A percentile compares a stretch with the other conserved stretches of the same genome.
These are phyloP conservation scores for Tragelaphus oryx DNA, from an alignment of 2,797 vertebrate genomes.

Conservation along the genomic window DNA sequence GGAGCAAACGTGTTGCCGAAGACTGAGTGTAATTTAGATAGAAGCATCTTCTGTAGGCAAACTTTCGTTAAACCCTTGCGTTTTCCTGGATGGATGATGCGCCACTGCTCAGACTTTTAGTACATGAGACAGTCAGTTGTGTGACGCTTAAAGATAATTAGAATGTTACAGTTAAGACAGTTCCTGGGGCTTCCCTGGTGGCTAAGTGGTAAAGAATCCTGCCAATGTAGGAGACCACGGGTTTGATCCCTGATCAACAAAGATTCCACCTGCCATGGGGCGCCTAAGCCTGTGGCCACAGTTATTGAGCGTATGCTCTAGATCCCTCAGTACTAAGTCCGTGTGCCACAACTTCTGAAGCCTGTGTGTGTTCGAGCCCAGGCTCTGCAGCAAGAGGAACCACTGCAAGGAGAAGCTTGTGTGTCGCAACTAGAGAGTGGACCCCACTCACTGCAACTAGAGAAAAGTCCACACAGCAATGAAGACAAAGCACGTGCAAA, in stretches of 20 bases:
- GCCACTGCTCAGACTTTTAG: background rate
- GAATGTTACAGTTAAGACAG: rapidly evolving
- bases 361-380: background rate
- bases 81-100: rapidly evolving
- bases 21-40: background rate
- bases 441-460: background rate
- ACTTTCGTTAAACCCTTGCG: rapidly evolving
- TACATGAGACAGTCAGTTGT: too few species aligned
- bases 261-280: background rate
- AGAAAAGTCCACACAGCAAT: background rate
- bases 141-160: background rate
- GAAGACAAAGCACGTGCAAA: background rate
- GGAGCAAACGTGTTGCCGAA: background rate
- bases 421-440: rapidly evolving
- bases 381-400: background rate
- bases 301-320: rapidly evolving
- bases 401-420: background rate
- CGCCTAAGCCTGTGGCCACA: rapidly evolving
- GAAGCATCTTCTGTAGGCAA: background rate
- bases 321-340: background rate
- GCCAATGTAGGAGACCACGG: background rate
- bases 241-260: background rate
- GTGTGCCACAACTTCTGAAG: background rate
- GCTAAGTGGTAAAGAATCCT: background rate
- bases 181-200: background rate